Base-by-base conservation (phyloP, 2,113 vertebrate genomes). In the Caloenas nicobarica region DNA sequence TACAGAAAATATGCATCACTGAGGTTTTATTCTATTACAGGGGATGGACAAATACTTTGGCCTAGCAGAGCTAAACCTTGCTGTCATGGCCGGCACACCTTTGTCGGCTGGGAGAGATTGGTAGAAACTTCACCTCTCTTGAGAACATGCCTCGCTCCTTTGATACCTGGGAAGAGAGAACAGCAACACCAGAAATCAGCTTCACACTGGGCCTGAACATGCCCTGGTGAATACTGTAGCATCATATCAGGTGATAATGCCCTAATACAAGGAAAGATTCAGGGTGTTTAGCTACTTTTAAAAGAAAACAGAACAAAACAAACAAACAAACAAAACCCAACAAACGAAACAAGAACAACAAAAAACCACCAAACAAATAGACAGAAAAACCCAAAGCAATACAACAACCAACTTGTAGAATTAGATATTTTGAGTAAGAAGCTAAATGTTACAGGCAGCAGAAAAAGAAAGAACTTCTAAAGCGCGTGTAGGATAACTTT, bases 151-250 rank as follows among this genome's bases (percentile, higher is more conserved):
- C 40, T 61, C 1, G 3, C 18, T 94, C 28, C 62, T 87, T 3
- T 24, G 33, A 0, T 19, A 11, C 3, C 46, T 22, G 81, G 34
- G 33, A 23, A 22, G 50, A 19, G 53, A 22, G n/a, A 86, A 3
- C 0, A 12, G 58, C 3, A 54, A 4, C 65, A 12, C 7, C 36
- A 74, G 61, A 44, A 71, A 7, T 3, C 0, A 28, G 23, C 81
- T 54, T 73, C 56, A 5, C 16, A 0, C 2, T 2, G 17, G 62
- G 54, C 57, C 21, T 11, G n/a, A 22, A 26, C 2, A 0, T 33
- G 29, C 18, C 50, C 82, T 31, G 34, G 14, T 24, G 78, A 40
- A 26, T 73, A 23, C 28, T 23, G 29, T 5, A 1, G 0, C 31
- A 60, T 48, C 4, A 1, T 2, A 4, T 22, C 42, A 16, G 38